A percentile compares a stretch with the other conserved stretches of the same genome.
phyloP scores from a whole-genome alignment of 2,888 invertebrate genomes.

The Tanypteryx hageni region DNA sequence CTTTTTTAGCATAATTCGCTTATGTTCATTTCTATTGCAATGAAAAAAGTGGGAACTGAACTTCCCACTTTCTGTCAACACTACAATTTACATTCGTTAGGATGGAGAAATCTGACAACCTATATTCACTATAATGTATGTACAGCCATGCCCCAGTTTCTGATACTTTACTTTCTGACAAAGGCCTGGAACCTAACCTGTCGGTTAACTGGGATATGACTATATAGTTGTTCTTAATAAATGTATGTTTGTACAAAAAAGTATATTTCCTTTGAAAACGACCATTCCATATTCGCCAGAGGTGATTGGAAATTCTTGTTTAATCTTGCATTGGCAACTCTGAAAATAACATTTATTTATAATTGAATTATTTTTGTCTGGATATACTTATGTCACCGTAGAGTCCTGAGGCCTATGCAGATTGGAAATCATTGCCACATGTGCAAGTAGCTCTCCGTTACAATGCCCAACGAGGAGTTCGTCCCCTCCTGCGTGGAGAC shows the following conservation, averaged over 20 bases:
- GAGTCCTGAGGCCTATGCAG: constrained; percentile 90
- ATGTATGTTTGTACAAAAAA: background rate
- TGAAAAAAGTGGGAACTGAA: no score
- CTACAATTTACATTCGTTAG: no score
- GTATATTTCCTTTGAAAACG: background rate
- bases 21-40: no score
- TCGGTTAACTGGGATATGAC: no score
- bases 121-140: no score
- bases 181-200: no score
- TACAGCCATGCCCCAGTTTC: no score
- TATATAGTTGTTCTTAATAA: background rate
- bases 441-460: constrained; percentile 94
- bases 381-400: background rate
- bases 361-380: background rate
- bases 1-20: no score
- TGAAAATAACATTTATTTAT: background rate
- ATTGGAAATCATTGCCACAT: constrained; percentile 89
- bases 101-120: no score
- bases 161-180: no score
- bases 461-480: constrained; percentile 84
- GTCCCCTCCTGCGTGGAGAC: constrained; percentile 94
- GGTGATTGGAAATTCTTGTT: background rate
- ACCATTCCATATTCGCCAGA: background rate
- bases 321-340: background rate
- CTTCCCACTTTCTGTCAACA: no score